phyloP scores from a whole-genome alignment of 2,888 invertebrate genomes.

The Pandemis corylana region DNA sequence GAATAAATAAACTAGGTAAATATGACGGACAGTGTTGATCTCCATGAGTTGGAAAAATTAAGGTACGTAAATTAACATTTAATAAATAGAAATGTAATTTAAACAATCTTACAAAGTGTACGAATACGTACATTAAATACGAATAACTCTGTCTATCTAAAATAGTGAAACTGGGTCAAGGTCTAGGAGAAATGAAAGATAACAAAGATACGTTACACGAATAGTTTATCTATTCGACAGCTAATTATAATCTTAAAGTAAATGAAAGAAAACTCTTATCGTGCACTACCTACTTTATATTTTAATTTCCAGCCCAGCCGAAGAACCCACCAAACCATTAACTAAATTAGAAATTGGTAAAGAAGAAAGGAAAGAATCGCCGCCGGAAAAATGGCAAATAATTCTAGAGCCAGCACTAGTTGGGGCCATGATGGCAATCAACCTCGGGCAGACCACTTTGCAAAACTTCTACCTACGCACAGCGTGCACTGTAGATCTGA shows the following conservation, averaged over 20 bases:
- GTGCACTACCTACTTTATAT: background rate
- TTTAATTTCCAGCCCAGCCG: conserved; percentile 47
- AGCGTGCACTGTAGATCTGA: conserved; percentile 89
- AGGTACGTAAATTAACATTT: conserved; percentile 57
- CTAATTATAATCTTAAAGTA: background rate
- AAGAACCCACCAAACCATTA: conserved; percentile 48
- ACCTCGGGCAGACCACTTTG: conserved; percentile 87
- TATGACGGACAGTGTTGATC: conserved; percentile 69
- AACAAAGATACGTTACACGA: background rate
- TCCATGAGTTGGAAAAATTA: conserved; percentile 72
- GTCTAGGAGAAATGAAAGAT: background rate
- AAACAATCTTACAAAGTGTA: no score
- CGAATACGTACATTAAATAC: background rate
- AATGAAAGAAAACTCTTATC: background rate
- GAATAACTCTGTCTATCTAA: background rate
- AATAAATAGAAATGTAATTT: background rate
- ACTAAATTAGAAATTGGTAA: conserved; percentile 48
- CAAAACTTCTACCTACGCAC: conserved; percentile 91
- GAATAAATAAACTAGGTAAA: conserved; percentile 44
- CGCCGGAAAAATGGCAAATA: conserved; percentile 70
- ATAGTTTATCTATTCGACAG: background rate
- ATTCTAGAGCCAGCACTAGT: conserved; percentile 90
- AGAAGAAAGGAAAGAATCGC: conserved; percentile 40
- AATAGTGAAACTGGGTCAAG: background rate
- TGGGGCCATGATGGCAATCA: conserved; percentile 86